Evolutionary conservation across 2,113 vertebrate genomes (phyloP).

Genomic region (Pycnonotus jocosus): DNA sequence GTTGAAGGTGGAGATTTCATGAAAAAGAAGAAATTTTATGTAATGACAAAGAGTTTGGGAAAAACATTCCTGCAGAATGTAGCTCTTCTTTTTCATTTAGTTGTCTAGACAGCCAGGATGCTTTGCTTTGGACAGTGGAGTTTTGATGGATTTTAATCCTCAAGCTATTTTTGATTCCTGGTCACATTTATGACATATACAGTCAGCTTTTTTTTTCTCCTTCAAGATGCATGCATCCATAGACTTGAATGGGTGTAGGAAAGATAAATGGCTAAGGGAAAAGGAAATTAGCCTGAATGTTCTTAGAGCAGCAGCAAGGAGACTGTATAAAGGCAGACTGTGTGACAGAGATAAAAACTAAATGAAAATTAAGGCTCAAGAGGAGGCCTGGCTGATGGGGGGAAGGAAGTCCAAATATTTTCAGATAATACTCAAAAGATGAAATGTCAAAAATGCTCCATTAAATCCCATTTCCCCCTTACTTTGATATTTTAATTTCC

Average conservation of each 20-base stretch:
- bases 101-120: constrained; percentile 16
- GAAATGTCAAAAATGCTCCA: constrained; percentile 57
- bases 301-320: constrained; percentile 44
- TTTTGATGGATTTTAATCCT: constrained; percentile 45
- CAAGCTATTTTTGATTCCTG: constrained; percentile 48
- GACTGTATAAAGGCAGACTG: constrained; percentile 42
- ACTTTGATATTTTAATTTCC: constrained; percentile 74
- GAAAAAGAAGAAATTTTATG: background rate
- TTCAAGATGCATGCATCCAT: constrained; percentile 25
- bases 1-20: background rate
- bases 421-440: constrained; percentile 49
- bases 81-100: background rate
- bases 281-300: constrained; percentile 47
- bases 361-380: constrained; percentile 57
- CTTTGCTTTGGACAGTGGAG: background rate
- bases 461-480: constrained; percentile 64
- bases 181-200: constrained; percentile 17
- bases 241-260: constrained; percentile 21
- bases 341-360: constrained; percentile 62
- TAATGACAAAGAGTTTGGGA: background rate
- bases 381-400: constrained; percentile 2
- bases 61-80: background rate
- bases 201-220: background rate
- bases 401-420: constrained; percentile 51
- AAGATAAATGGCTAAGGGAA: constrained; percentile 63